Percentiles rank a stretch among this genome's conserved stretches.
Conservation (phyloP, 2,888 invertebrate genomes). For the Epiblema foenella region DNA sequence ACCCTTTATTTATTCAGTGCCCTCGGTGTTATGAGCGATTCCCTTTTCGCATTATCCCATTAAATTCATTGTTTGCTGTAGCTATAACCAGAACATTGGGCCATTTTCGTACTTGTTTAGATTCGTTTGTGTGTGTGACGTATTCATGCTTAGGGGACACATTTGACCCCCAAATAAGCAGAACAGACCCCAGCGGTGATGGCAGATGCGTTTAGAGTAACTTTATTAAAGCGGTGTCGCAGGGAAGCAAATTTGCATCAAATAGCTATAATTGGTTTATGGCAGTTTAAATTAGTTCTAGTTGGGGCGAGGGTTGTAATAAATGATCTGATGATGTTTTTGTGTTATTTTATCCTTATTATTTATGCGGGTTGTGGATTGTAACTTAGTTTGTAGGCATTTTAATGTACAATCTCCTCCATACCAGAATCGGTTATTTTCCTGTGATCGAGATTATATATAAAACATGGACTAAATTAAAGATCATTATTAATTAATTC, state of each 20-base stretch:
- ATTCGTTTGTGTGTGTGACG: neutral
- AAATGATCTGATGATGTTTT: slow-evolving; percentile 33
- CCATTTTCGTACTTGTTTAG: slow-evolving; percentile 49
- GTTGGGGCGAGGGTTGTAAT: slow-evolving; percentile 23
- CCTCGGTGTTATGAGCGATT: slow-evolving; percentile 62
- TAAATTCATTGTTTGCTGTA: slow-evolving; percentile 76
- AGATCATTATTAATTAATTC: too few species aligned
- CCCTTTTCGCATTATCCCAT: slow-evolving; percentile 75
- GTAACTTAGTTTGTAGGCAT: neutral
- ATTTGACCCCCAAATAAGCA: neutral
- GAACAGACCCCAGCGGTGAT: slow-evolving; percentile 10
- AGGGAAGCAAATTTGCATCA: slow-evolving; percentile 74
- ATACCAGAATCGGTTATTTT: too few species aligned
- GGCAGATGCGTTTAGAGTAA: slow-evolving; percentile 64
- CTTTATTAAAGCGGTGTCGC: slow-evolving; percentile 62
- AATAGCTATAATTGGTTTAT: slow-evolving; percentile 76
- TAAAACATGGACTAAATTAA: too few species aligned
- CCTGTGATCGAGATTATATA: too few species aligned
- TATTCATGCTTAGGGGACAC: neutral
- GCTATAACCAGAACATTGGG: slow-evolving; percentile 60
- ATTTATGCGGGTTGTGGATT: neutral
- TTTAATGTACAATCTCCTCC: too few species aligned
- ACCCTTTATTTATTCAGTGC: slow-evolving; percentile 79
- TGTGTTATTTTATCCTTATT: slow-evolving; percentile 1
- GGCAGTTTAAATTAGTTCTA: slow-evolving; percentile 53